Evolutionary conservation across 2,888 invertebrate genomes (phyloP), one percentile per base, ranked within the genome.

Genomic region (Phanerotoma sp.): DNA sequence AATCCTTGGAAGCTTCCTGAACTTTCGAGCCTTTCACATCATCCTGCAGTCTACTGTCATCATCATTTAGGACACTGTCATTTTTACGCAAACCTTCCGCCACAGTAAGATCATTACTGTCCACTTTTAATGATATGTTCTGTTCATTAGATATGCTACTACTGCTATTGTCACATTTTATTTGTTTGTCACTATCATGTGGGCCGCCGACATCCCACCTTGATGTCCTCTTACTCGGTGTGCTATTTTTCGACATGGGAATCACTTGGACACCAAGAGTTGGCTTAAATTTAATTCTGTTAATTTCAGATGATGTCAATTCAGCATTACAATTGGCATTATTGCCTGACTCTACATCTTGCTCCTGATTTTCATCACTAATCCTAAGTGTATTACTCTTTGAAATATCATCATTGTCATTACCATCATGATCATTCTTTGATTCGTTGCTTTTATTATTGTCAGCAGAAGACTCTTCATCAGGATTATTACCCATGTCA

Each of bases 401-500:
- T 4, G 10, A 56, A 28, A 57, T 68, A 9, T 25, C 51, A 55
- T 67, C 66, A 15, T 65, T 66, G 4, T 67, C 69, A 51, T 66
- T 61, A 64, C 67, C 62, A 45, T 41, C 55, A 16, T 61, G 71
- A 13, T 16, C 65, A 21, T 62, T 63, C 63, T 69, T 69, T 67
- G 75, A 69, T 63, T 74, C 69, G 54, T 65, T 69, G 60, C 67
- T 69, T 57, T 72, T 70, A 50, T 69, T 70, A 53, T 70, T 69
- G 56, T 71, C 68, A 25, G 65, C 61, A 10, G 69, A 60, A 46
- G 69, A 60, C 25, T 74, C 69, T 40, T 76, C 73, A 2, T 69
- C 72, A 4, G 80, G 83, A 77, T 91, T 25, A 25, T 25, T 91
- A 2, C 91, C 91, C 4, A 88, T 88, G 55, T 86, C 80, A 71